Conservation (phyloP, 2,113 vertebrate genomes). For the Neodontobutis hainanensis region DNA sequence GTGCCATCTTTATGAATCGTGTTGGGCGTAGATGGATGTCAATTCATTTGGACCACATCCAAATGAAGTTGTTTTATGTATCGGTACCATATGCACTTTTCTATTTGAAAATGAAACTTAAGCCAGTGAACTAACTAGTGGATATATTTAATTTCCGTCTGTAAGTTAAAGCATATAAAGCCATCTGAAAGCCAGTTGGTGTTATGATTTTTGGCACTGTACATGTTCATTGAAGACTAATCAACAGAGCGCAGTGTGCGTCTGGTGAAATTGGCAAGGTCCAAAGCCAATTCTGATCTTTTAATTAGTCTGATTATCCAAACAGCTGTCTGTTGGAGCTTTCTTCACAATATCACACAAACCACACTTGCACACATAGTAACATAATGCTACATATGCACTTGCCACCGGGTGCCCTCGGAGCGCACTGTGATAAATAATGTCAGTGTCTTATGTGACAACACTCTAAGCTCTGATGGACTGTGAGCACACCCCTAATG, state of each 20-base stretch:
- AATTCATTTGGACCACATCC: slow-evolving; percentile 1
- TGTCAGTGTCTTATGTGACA: slow-evolving; percentile 19
- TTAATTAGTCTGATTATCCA: slow-evolving; percentile 73
- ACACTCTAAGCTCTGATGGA: slow-evolving; percentile 25
- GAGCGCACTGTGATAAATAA: slow-evolving; percentile 46
- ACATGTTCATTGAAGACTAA: slow-evolving; percentile 50
- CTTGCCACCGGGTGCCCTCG: slow-evolving; percentile 30
- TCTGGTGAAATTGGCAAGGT: slow-evolving; percentile 48
- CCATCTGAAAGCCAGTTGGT: slow-evolving; percentile 47
- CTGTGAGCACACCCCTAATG: slow-evolving; percentile 16
- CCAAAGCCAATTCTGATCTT: slow-evolving; percentile 62
- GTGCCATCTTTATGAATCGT: background rate
- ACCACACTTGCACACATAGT: slow-evolving; percentile 9
- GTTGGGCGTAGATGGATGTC: background rate
- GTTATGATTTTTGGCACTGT: slow-evolving; percentile 45
- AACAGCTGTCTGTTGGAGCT: slow-evolving; percentile 69
- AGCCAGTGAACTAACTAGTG: too few relatives aligned
- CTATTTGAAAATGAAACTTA: too few relatives aligned
- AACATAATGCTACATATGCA: slow-evolving; percentile 41
- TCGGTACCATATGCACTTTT: too few relatives aligned
- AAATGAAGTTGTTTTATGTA: background rate
- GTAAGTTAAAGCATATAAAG: slow-evolving; percentile 13
- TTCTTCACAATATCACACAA: slow-evolving; percentile 24
- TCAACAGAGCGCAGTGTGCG: slow-evolving; percentile 50
- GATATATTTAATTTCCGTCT: slow-evolving; percentile 4